A percentile compares a stretch with the other conserved stretches of the same genome.
Evolutionary conservation across 2,113 vertebrate species (phyloP).

Genomic region (Haemorhous mexicanus): DNA sequence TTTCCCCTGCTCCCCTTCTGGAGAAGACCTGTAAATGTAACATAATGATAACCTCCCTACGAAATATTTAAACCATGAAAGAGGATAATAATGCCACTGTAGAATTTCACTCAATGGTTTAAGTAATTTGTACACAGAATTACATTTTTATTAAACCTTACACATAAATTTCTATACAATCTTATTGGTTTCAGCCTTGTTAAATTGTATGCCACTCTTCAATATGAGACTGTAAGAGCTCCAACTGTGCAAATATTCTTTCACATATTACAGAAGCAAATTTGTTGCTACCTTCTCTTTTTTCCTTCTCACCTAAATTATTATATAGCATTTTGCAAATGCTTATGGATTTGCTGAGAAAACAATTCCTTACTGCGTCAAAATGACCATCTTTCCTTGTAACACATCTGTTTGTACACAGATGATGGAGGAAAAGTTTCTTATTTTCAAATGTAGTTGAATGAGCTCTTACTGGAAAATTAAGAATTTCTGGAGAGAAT

Average conservation of each 20-base stretch:
- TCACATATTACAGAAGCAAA: constrained; percentile 7
- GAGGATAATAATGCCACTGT: not conserved
- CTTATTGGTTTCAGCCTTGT: not conserved
- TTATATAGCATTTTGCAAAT: constrained; percentile 48
- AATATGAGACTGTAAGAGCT: not conserved
- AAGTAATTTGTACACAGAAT: not conserved
- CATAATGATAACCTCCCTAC: not conserved
- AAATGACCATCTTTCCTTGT: constrained; percentile 23
- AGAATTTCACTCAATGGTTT: not conserved
- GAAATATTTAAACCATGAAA: constrained; percentile 9
- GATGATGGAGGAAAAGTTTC: constrained; percentile 1
- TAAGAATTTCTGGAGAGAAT: constrained; percentile 66
- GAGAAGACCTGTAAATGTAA: not conserved
- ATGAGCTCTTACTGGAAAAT: constrained; percentile 48
- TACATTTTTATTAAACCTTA: constrained; percentile 1
- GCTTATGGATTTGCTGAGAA: constrained; percentile 31
- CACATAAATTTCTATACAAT: not conserved
- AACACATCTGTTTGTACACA: not conserved
- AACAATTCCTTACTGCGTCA: constrained; percentile 15
- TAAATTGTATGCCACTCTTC: not conserved
- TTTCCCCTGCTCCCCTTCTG: not conserved
- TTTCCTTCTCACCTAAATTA: constrained; percentile 30
- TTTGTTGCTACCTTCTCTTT: constrained; percentile 11
- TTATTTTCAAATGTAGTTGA: constrained; percentile 47
- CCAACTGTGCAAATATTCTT: constrained; percentile 6